Base-by-base conservation (phyloP, 2,113 vertebrate species). In the Engraulis encrasicolus region DNA sequence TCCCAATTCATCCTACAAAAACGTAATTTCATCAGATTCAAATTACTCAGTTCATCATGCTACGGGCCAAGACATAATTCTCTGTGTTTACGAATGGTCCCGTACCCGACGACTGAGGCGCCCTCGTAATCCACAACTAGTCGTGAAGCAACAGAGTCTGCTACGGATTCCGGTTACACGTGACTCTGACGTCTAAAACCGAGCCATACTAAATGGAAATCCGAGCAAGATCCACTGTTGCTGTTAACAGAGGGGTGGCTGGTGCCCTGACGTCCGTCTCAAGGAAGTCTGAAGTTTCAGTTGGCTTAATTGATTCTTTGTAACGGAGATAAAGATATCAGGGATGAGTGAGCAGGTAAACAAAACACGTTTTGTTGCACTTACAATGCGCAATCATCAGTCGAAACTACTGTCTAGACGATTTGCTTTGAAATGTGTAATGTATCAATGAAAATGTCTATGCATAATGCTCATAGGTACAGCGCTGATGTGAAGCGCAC, bases 141-240 rank as follows among this genome's bases (percentile, higher is more conserved):
- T 45, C 40, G 4, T 45, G 40, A 45, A 27, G 58, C 58, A 61
- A 23, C 58, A 61, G 52, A 66, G 11, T 12, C 66, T 74, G 66
- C 27, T 74, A 27, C 12, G 66, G 15, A 74, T 74, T 74, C 66
- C 66, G 66, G 66, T 74, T 74, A 74, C 94, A 94, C 85, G 94
- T 95, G 94, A 94, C 91, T 58, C 17, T 94, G 94, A 94, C 94
- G 94, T 92, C 20, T 19, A 3, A 78, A n/a, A 31, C 27, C 49
- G 34, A 81, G 31, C 87, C 81, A 38, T 82, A n/a, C 88, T 91
- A 88, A 92, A 93, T 84, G 82, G 85, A 87, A 87, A 89, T 52
- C 79, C 88, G 89, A 80, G 85, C 66, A 52, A 89, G 90, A 84
- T 86, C 38, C 87, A 87, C 85, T 81, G 82, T 81, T 19, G 85